phyloP scores from a whole-genome alignment of 2,113 vertebrate genomes.

The Cavia aperea region DNA sequence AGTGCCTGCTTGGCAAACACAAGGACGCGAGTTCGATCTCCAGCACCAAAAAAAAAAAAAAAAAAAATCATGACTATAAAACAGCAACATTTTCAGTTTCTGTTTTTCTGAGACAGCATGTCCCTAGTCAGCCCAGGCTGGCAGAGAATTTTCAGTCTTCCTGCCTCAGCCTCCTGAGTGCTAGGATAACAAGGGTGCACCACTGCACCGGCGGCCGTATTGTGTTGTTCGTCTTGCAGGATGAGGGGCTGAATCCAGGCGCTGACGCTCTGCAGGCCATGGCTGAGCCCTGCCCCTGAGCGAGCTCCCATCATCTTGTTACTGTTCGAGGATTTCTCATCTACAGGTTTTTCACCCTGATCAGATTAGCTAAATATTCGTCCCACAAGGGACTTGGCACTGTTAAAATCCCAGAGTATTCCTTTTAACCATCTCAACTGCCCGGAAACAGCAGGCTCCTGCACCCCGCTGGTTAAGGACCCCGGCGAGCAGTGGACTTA shows the following conservation, averaged over 20 bases:
- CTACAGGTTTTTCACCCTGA: not conserved
- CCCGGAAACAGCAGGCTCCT: not conserved
- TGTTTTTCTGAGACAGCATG: not conserved
- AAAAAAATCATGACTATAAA: not conserved
- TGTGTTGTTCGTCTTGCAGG: too few relatives aligned
- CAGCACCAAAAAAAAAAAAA: not conserved
- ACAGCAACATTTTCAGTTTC: not conserved
- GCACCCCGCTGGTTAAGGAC: too few relatives aligned
- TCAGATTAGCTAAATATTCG: not conserved
- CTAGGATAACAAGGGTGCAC: too few relatives aligned
- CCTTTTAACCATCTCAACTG: not conserved
- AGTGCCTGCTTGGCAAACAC: too few relatives aligned
- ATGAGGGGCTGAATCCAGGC: too few relatives aligned
- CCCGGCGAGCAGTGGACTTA: too few relatives aligned
- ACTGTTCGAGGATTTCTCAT: not conserved
- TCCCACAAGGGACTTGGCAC: not conserved
- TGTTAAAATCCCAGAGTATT: not conserved
- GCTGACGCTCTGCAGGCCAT: too few relatives aligned
- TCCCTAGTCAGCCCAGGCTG: not conserved
- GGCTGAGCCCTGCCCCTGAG: too few relatives aligned
- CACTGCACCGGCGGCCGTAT: too few relatives aligned
- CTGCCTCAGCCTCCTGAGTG: too few relatives aligned
- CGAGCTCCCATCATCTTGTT: not conserved
- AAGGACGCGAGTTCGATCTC: too few relatives aligned
- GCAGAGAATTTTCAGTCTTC: too few relatives aligned